Evolutionary conservation across 2,113 vertebrate species (phyloP), one percentile per base, ranked within the genome.

Genomic region (Syngnathoides biaculeatus): DNA sequence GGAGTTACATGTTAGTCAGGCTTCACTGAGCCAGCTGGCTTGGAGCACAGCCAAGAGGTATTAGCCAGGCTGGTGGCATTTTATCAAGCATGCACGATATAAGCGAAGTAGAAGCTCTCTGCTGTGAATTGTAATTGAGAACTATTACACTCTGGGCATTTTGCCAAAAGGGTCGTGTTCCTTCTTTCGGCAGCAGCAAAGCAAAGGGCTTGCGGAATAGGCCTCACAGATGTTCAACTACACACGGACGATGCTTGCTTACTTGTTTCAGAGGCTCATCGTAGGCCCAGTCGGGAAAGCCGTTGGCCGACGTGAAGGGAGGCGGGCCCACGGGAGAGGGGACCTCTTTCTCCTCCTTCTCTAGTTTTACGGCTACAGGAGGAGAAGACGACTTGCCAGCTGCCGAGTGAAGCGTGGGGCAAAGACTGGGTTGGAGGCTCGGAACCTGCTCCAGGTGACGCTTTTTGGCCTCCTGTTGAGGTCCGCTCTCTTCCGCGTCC

Each of bases 191-290:
- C 43, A 11, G 8, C 48, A 22, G 20, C n/a, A 55, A 52, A 24
- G 47, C 19, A 14, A 55, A 56, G 24, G 12, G 56, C 27, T 27
- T 2, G 2, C 14, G 14, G 15, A 1, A 59, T 5, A 5, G 10
- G 8, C 7, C 24, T 7, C 20, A 43, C 22, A 69, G 45, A 42
- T 57, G 56, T 26, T 27, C 8, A 50, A 13, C n/a, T 67, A 4
- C 9, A 48, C 39, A 50, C 4, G 17, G 58, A 70, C 47, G 20
- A 7, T 57, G 47, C 92, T 92, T 57, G 47, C 92, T 92, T 84
- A 98, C 97, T 93, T 94, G 94, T 84, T 95, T 97, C 43, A 94
- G 88, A 30, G 93, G 91, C 63, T 98, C 95, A 0, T 98, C 95
- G 58, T 89, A 88, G 64, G 87, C 89, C 94, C 96, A 98, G 81